Base-by-base conservation (phyloP, 2,113 vertebrate species). In the Eidolon helvum region DNA sequence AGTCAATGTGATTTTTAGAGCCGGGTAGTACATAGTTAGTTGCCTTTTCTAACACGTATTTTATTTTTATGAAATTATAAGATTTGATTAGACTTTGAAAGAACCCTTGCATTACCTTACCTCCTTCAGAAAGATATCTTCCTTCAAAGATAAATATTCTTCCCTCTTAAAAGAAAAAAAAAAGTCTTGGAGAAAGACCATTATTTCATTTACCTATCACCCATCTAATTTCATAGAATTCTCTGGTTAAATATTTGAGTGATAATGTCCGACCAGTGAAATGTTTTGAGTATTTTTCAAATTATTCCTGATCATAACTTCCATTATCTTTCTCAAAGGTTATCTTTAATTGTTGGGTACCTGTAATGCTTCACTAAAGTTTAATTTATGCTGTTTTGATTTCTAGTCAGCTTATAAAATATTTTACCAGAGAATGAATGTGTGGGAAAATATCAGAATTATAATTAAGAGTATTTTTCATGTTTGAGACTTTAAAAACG, bases 371-470 rank as follows among this genome's bases (percentile, higher is more conserved):
- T 97, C 35, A 95, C 40, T 95, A 57, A 87, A 75, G 16, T 96
- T 98, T 96, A 90, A 84, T 95, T 97, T 48, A 26, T 97, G 72
- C 38, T 95, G 28, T 82, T 93, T 63, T 97, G 78, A 91, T 11
- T 86, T 53, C 80, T 93, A 85, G 50, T 69, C 71, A 63, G 33
- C 92, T 55, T 97, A 69, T 66, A 90, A 93, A 97, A 4, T 45
- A 65, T 92, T 28, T 96, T 5, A 10, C 87, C 90, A 66, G 57
- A 85, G 57, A 48, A 96, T 95, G 48, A 72, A 84, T 45, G 22
- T 93, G 43, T 96, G 84, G 74, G 78, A 57, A 97, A 97, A 95
- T 92, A 69, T 35, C 66, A 90, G 61, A 95, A 83, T 83, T 95
- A 11, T 95, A 94, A 87, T 94, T 92, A 85, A 93, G 14, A 38